Conservation (phyloP, 2,888 invertebrate genomes). For the Sinelater perroti region DNA sequence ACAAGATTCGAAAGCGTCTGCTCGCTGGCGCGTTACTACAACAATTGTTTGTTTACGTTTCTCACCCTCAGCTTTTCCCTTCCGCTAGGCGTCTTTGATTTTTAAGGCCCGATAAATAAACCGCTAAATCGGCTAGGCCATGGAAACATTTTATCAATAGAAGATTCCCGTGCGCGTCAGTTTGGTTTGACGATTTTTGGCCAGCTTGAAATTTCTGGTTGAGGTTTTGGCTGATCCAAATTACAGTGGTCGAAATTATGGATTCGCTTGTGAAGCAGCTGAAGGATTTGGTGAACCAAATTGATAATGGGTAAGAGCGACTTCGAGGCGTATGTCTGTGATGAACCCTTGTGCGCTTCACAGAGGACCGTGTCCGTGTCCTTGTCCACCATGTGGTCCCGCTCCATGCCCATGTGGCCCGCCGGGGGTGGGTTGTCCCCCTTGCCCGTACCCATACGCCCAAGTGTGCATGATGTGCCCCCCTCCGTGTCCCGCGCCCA, state of each 20-base stretch:
- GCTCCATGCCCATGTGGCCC: constrained; percentile 18
- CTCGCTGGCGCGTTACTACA: constrained; percentile 16
- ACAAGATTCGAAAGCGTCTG: constrained; percentile 2
- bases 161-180: neutral
- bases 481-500: constrained; percentile 51
- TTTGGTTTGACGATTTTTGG: neutral
- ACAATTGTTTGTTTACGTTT: constrained; percentile 14
- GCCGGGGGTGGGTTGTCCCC: constrained; percentile 17
- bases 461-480: constrained; percentile 51
- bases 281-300: constrained; percentile 8
- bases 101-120: too few relatives aligned
- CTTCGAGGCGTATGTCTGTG: too few relatives aligned
- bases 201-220: constrained; percentile 2
- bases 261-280: constrained; percentile 13
- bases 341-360: too few relatives aligned
- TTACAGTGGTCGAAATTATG: neutral
- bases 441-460: constrained; percentile 43
- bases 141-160: too few relatives aligned
- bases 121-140: too few relatives aligned
- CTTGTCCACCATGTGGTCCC: neutral
- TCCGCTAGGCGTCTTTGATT: constrained; percentile 1
- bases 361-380: too few relatives aligned
- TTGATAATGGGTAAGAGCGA: constrained; percentile 26
- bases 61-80: neutral
- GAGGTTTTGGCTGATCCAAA: neutral